These are phyloP conservation scores for Dromas ardeola DNA, from an alignment of 2,113 vertebrate species.

Conservation along the genomic window DNA sequence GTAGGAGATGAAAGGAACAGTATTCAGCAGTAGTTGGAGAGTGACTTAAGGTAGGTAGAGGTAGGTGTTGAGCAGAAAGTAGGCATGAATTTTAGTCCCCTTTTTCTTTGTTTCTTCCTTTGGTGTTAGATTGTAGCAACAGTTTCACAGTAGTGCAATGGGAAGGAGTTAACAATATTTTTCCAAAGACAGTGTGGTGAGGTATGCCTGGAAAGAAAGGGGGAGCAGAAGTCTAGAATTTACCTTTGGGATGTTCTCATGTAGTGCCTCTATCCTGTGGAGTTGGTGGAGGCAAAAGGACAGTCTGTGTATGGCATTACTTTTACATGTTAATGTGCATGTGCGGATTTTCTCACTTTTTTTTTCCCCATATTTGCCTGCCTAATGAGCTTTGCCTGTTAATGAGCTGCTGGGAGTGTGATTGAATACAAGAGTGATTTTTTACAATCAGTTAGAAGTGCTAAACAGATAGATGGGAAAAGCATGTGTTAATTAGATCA, in stretches of 20 bases:
- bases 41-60: not conserved
- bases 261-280: not conserved
- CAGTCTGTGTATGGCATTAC: not conserved
- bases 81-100: not conserved
- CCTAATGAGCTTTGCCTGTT: not conserved
- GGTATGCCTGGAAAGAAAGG: not conserved
- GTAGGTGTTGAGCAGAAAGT: not conserved
- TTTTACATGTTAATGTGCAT: not conserved
- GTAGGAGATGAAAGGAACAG: not conserved
- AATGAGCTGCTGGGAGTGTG: not conserved
- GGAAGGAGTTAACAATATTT: not conserved
- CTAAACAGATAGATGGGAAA: not conserved
- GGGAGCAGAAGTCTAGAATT: not conserved
- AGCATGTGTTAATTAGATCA: not conserved
- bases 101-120: not conserved
- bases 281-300: not conserved
- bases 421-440: not conserved
- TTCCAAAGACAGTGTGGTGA: not conserved
- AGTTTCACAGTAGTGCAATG: not conserved
- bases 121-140: not conserved
- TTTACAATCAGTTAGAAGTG: not conserved
- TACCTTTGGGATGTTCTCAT: not conserved
- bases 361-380: not conserved
- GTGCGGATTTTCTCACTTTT: not conserved
- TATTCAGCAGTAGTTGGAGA: not conserved